phyloP scores from a whole-genome alignment of 2,888 invertebrate genomes.

The Cryptus viduatorius region DNA sequence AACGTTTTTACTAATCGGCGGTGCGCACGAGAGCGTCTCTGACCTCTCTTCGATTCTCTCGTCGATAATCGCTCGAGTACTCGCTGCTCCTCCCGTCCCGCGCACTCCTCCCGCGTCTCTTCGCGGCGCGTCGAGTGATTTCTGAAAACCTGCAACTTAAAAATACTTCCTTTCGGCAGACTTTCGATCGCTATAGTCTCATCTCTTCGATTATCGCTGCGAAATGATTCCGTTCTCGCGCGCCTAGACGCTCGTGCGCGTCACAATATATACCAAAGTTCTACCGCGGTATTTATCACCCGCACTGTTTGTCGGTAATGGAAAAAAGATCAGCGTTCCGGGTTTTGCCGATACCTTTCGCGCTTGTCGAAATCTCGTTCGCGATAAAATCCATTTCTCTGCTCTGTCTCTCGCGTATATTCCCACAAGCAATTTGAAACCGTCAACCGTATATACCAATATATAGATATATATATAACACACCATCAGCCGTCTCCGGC shows the following conservation, averaged over 20 bases:
- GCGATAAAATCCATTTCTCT: slow-evolving; percentile 44
- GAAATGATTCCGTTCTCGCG: too few relatives aligned
- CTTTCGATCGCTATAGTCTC: too few relatives aligned
- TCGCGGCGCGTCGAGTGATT: too few relatives aligned
- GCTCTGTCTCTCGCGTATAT: not conserved
- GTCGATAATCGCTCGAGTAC: not conserved
- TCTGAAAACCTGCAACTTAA: too few relatives aligned
- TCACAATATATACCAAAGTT: not conserved
- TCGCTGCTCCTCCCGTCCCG: too few relatives aligned
- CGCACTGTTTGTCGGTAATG: slow-evolving; percentile 10
- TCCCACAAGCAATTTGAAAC: slow-evolving; percentile 12
- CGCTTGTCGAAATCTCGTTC: slow-evolving; percentile 24
- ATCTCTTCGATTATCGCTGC: too few relatives aligned
- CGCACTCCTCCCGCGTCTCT: too few relatives aligned
- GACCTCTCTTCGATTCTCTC: not conserved
- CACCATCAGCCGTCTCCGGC: slow-evolving; percentile 11
- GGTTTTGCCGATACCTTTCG: slow-evolving; percentile 1
- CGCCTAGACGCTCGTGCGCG: not conserved
- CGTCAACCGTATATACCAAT: not conserved
- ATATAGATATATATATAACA: not conserved
- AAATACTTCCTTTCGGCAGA: too few relatives aligned
- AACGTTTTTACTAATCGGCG: too few relatives aligned
- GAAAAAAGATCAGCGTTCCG: slow-evolving; percentile 7
- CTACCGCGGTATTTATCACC: not conserved
- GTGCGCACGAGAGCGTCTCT: too few relatives aligned